Base-by-base conservation (phyloP, 2,888 invertebrate genomes). In the Tillus elongatus region DNA sequence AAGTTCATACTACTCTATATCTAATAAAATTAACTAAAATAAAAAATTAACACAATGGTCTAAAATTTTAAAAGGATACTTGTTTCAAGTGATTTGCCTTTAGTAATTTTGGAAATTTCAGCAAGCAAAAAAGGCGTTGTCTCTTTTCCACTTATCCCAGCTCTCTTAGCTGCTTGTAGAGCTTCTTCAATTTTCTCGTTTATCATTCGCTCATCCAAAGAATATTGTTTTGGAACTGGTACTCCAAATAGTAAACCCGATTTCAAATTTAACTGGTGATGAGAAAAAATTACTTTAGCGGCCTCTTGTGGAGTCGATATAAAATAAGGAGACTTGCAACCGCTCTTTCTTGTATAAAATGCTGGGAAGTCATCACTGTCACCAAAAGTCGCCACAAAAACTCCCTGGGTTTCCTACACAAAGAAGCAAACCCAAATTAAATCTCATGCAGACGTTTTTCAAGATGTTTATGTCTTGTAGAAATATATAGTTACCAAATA, bases 71-170 rank as follows among this genome's bases (percentile, higher is more conserved):
- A 71, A 76, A 77, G 77, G 77, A 76, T 82, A 92, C 91, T 98
- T 19, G 93, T 77, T 57, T 69, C 59, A 24, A 97, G 71, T 10
- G 93, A 92, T 50, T 73, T 74, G 24, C 95, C 96, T 9, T 69
- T 61, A 0, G 95, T 95, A n/a, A 85, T 71, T 46, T 77, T 69
- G 13, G 82, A 75, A 13, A 98, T 80, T 50, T 79, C 73, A 26
- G 77, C 66, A 19, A 98, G 68, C 15, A 98, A 71, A 64, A 83
- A 97, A 2, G 98, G 98, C 1, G 98, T 98, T 4, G 96, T 78
- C 50, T 86, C 77, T 66, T 91, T 93, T 2, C 97, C 96, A 3
- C 54, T 58, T 30, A 96, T 72, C 1, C 73, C 73, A 38, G 69
- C 66, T 19, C 56, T 51, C 42, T 70, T 64, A 1, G 83, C 84